Conservation (phyloP, 2,113 vertebrate genomes). For the Carassius auratus region DNA sequence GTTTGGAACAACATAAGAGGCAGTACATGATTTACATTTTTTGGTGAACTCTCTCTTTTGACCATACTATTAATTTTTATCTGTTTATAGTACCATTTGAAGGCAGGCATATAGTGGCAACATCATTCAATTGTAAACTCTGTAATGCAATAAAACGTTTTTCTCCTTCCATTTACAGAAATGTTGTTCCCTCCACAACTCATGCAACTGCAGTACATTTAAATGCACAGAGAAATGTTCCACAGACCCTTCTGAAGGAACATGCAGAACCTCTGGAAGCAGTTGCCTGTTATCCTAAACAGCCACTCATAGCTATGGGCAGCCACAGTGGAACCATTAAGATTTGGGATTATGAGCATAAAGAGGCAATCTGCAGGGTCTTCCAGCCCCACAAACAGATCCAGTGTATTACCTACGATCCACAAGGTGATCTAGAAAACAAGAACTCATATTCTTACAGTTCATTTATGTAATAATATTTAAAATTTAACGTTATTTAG, state of each 20-base stretch:
- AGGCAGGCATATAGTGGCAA: too few species aligned
- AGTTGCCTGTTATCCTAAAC: conserved; percentile 84
- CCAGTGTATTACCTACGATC: conserved; percentile 83
- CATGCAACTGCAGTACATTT: conserved; percentile 80
- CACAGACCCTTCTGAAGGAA: conserved; percentile 77
- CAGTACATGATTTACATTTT: too few species aligned
- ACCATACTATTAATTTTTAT: too few species aligned
- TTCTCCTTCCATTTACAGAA: conserved; percentile 75
- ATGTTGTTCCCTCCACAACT: conserved; percentile 84
- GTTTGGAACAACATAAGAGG: neutral
- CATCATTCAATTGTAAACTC: neutral
- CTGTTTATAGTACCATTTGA: too few species aligned
- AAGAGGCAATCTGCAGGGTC: conserved; percentile 69
- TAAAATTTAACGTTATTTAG: neutral
- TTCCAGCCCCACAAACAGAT: conserved; percentile 76
- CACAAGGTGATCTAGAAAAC: conserved; percentile 76
- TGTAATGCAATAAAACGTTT: neutral
- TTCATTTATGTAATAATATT: neutral
- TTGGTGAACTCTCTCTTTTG: neutral
- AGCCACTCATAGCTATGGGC: conserved; percentile 77
- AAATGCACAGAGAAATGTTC: conserved; percentile 64
- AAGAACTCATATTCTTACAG: neutral
- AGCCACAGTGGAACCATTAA: conserved; percentile 82
- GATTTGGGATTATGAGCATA: conserved; percentile 82
- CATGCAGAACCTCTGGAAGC: conserved; percentile 75